Percentiles rank a stretch among this genome's conserved stretches.
These are phyloP conservation scores for Xylophagus ater DNA, from an alignment of 2,888 invertebrate genomes.

Conservation along the genomic window DNA sequence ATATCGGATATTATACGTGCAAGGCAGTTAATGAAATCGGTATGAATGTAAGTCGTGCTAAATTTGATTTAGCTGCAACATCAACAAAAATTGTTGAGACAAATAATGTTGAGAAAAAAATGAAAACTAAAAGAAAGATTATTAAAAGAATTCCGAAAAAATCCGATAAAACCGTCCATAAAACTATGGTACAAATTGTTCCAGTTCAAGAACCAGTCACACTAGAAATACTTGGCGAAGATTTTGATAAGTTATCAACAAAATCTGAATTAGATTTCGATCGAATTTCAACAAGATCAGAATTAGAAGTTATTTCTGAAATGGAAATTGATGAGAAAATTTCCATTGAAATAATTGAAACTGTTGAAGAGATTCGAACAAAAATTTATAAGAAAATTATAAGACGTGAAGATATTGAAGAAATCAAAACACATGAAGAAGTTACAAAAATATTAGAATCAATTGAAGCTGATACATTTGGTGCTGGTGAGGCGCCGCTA, in stretches of 20 bases:
- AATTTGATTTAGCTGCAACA: conserved; percentile 53
- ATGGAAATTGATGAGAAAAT: conserved; percentile 29
- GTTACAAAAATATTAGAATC: conserved; percentile 63
- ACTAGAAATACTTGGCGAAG: conserved; percentile 28
- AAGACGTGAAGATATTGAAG: conserved; percentile 44
- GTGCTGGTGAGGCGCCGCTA: conserved; percentile 65
- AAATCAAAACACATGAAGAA: conserved; percentile 54
- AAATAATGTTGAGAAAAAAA: conserved; percentile 34
- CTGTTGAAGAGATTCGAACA: conserved; percentile 39
- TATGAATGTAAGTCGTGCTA: conserved; percentile 65
- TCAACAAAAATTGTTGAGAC: conserved; percentile 39
- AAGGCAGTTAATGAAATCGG: conserved; percentile 81
- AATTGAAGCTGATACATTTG: conserved; percentile 67
- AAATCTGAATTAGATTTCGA: conserved; percentile 10
- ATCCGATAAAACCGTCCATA: conserved; percentile 23
- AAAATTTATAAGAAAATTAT: conserved; percentile 36
- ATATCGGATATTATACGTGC: conserved; percentile 69
- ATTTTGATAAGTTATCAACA: no score
- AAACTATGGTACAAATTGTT: conserved; percentile 27
- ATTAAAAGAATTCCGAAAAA: conserved; percentile 29
- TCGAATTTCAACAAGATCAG: conserved; percentile 9
- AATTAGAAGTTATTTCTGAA: conserved; percentile 15
- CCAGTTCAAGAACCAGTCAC: conserved; percentile 27
- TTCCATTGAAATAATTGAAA: conserved; percentile 39
- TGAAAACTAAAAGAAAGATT: conserved; percentile 38